These are phyloP conservation scores for Phthorimaea operculella DNA, from an alignment of 1,140 invertebrate species.

Conservation along the genomic window DNA sequence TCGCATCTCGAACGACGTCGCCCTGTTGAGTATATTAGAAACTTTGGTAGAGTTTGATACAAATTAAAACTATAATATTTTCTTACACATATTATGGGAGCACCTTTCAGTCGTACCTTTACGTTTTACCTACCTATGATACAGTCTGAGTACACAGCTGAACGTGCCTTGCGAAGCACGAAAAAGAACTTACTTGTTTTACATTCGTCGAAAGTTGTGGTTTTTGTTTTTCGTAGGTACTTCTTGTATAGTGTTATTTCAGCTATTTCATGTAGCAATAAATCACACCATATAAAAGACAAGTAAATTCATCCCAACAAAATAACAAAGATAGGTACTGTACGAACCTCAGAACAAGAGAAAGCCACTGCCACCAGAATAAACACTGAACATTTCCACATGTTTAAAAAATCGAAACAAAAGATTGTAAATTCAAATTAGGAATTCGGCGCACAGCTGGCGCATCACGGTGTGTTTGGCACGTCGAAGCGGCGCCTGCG, in stretches of 20 bases:
- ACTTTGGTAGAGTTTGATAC: conserved; percentile 7
- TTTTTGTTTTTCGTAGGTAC: too few relatives aligned
- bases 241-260: too few relatives aligned
- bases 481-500: conserved; percentile 43
- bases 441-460: conserved; percentile 36
- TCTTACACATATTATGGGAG: too few relatives aligned
- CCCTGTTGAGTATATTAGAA: conserved; percentile 32
- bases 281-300: too few relatives aligned
- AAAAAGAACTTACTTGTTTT: too few relatives aligned
- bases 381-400: conserved; percentile 52
- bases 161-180: too few relatives aligned
- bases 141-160: too few relatives aligned
- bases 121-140: too few relatives aligned
- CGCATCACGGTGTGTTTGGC: conserved; percentile 29
- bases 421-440: conserved; percentile 36
- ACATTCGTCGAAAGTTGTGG: too few relatives aligned
- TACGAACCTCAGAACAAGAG: conserved; percentile 49
- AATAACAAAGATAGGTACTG: conserved; percentile 10
- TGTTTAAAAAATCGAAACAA: conserved; percentile 28
- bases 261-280: too few relatives aligned
- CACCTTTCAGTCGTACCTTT: too few relatives aligned
- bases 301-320: neutral
- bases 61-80: too few relatives aligned
- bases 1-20: conserved; percentile 31
- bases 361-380: conserved; percentile 42